Evolutionary conservation across 2,113 vertebrate species (phyloP).

Genomic region (Platysteira castanea): DNA sequence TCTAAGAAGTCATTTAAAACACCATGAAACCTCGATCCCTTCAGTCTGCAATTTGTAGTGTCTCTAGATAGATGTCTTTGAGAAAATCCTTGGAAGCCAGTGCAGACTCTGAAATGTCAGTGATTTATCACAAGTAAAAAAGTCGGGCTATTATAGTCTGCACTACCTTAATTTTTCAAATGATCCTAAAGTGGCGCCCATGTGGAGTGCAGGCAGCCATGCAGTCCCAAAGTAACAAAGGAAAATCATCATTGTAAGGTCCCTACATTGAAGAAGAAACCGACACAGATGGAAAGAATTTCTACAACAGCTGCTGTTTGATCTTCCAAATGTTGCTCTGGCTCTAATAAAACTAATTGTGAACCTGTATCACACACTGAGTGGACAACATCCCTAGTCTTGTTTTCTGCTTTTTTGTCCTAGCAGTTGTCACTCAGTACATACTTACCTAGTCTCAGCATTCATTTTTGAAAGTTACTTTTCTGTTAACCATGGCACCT

Average conservation of each 20-base stretch:
- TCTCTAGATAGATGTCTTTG: background rate
- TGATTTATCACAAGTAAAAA: background rate
- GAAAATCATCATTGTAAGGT: conserved; percentile 53
- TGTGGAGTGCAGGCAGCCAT: conserved; percentile 54
- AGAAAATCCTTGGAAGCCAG: background rate
- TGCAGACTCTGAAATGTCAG: background rate
- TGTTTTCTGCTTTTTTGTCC: background rate
- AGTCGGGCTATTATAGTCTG: background rate
- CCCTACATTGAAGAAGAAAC: conserved; percentile 56
- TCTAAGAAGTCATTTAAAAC: background rate
- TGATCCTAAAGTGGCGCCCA: conserved; percentile 1
- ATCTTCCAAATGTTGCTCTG: conserved; percentile 67
- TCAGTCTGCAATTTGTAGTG: background rate
- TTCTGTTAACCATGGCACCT: background rate
- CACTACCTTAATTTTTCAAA: conserved; percentile 63
- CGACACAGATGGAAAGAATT: conserved; percentile 60
- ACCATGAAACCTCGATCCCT: background rate
- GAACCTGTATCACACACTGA: conserved; percentile 54
- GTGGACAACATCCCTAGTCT: background rate
- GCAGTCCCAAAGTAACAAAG: conserved; percentile 37
- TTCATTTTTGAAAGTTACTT: background rate
- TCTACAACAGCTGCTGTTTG: conserved; percentile 61
- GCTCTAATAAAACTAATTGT: conserved; percentile 64
- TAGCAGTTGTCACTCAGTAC: background rate
- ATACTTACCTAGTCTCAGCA: background rate